Conservation (phyloP, 23 tunicate genomes). For the Styela plicata region DNA sequence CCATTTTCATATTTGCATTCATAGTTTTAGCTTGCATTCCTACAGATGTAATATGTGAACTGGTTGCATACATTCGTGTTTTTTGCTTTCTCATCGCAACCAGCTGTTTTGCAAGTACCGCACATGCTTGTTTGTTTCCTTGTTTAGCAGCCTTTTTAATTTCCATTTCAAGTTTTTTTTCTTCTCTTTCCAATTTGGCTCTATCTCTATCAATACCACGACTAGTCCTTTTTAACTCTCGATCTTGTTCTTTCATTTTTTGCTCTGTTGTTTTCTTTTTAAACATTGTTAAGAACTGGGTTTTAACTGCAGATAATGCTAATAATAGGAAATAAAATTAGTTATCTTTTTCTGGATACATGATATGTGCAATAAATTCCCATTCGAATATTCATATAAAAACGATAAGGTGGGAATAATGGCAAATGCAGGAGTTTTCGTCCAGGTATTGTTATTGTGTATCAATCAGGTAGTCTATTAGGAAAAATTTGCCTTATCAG, state of each 20-base stretch:
- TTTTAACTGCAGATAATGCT: no score
- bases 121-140: constrained; percentile 93
- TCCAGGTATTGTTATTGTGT: no score
- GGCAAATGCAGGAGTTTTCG: no score
- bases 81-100: constrained; percentile 87
- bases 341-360: no score
- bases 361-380: no score
- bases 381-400: no score
- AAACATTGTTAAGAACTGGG: constrained; percentile 81
- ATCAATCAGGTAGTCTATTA: no score
- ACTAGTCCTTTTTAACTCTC: constrained; percentile 65
- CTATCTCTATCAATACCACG: constrained; percentile 86
- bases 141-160: constrained; percentile 94
- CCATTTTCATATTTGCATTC: constrained; percentile 98
- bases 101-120: constrained; percentile 88
- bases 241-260: constrained; percentile 83
- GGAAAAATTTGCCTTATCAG: no score
- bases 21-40: constrained; percentile 89
- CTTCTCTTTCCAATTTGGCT: constrained; percentile 77
- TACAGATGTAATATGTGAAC: constrained; percentile 75
- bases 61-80: constrained; percentile 71
- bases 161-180: constrained; percentile 90
- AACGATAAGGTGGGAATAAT: no score
- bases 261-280: constrained; percentile 98
- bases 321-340: no score